Percentiles rank a stretch among this genome's conserved stretches.
Evolutionary conservation across 2,888 invertebrate genomes (phyloP).

Genomic region (Malthinus flaveolus): DNA sequence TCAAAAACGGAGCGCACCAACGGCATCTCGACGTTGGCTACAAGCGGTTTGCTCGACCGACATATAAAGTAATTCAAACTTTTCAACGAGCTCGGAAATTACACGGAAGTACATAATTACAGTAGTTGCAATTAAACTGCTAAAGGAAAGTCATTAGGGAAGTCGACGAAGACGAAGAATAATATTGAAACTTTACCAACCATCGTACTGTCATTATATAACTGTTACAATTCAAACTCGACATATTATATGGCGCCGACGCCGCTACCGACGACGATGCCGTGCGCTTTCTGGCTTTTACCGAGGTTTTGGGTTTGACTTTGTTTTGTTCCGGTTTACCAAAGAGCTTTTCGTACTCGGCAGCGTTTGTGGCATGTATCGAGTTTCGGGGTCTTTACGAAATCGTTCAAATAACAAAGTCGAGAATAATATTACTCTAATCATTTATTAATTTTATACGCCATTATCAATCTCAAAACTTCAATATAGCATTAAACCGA

Average conservation of each 20-base stretch:
- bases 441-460: constrained; percentile 2
- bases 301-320: constrained; percentile 24
- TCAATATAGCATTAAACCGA: too few relatives aligned
- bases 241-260: constrained; percentile 36
- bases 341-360: constrained; percentile 25
- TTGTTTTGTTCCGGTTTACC: constrained; percentile 24
- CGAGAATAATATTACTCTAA: constrained; percentile 13
- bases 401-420: constrained; percentile 21
- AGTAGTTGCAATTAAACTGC: constrained; percentile 42
- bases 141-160: constrained; percentile 42
- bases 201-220: constrained; percentile 32
- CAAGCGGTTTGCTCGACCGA: constrained; percentile 26
- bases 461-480: too few relatives aligned
- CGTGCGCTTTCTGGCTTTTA: constrained; percentile 18
- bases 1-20: constrained; percentile 15
- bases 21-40: constrained; percentile 24
- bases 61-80: constrained; percentile 52
- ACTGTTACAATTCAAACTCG: constrained; percentile 36
- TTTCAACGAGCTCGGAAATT: constrained; percentile 50
- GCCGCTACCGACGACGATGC: constrained; percentile 17
- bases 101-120: constrained; percentile 51
- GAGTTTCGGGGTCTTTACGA: constrained; percentile 24
- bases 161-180: constrained; percentile 37
- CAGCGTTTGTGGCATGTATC: constrained; percentile 22
- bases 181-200: constrained; percentile 44